Evolutionary conservation across 2,113 vertebrate species (phyloP).

Genomic region (Cavia aperea): DNA sequence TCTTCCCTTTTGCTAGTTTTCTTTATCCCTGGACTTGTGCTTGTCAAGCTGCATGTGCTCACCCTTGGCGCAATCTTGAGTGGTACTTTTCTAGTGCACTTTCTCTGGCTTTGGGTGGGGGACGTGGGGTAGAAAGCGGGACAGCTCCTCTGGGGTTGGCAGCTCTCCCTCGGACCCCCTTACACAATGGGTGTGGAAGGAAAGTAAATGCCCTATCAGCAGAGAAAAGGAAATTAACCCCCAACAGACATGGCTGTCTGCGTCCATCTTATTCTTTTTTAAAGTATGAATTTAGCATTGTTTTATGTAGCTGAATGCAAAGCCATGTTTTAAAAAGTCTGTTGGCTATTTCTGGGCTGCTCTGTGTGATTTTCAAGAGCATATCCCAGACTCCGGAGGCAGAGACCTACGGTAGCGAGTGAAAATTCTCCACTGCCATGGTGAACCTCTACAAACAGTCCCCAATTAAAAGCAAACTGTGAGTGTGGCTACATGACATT

Average conservation of each 20-base stretch:
- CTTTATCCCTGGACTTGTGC: background rate
- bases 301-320: background rate
- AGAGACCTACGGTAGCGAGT: background rate
- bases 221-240: background rate
- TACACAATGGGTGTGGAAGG: background rate
- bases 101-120: background rate
- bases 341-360: slow-evolving; percentile 6
- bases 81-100: background rate
- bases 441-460: background rate
- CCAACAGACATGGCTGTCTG: background rate
- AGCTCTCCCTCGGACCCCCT: background rate
- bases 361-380: background rate
- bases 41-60: background rate
- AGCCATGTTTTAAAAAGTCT: background rate
- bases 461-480: background rate
- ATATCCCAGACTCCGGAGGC: background rate
- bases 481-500: background rate
- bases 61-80: background rate
- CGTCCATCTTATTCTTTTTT: background rate
- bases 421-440: background rate
- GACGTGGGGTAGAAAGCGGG: background rate
- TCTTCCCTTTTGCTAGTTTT: background rate
- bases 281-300: background rate
- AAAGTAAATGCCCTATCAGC: background rate
- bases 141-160: background rate